Percentiles rank a stretch among this genome's conserved stretches.
Conservation (phyloP, 2,888 invertebrate species). For the Lysandra coridon region DNA sequence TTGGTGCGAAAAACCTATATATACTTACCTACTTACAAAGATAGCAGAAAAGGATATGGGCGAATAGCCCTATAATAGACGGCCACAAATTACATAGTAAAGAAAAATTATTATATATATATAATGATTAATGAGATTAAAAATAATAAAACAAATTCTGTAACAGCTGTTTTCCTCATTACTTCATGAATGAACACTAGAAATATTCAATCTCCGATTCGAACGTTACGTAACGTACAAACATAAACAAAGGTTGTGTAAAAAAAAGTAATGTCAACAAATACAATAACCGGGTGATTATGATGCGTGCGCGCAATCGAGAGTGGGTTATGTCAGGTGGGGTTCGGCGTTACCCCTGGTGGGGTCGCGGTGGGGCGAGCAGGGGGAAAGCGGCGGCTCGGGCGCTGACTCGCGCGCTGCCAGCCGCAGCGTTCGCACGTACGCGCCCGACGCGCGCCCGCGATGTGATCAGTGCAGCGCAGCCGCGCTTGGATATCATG, state of each 20-base stretch:
- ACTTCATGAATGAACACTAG: background rate
- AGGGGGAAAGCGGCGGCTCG: constrained; percentile 42
- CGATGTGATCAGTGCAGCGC: constrained; percentile 59
- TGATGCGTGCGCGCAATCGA: constrained; percentile 53
- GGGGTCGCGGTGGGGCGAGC: constrained; percentile 44
- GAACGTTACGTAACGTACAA: background rate
- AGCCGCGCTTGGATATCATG: constrained; percentile 57
- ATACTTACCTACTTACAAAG: too few relatives aligned
- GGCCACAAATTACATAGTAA: too few relatives aligned
- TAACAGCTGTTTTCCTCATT: background rate
- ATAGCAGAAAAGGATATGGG: too few relatives aligned
- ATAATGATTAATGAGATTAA: background rate
- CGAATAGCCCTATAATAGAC: too few relatives aligned
- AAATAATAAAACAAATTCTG: background rate
- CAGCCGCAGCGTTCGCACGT: constrained; percentile 49
- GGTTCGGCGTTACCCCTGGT: constrained; percentile 38
- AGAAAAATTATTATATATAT: too few relatives aligned
- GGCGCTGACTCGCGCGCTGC: constrained; percentile 50
- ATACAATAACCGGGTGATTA: constrained; percentile 23
- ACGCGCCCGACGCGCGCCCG: constrained; percentile 54
- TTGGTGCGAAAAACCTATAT: too few relatives aligned
- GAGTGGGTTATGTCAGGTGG: constrained; percentile 58
- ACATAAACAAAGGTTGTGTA: constrained; percentile 15
- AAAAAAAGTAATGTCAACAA: constrained; percentile 10
- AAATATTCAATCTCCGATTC: background rate